phyloP scores from a whole-genome alignment of 2,113 vertebrate species.

The Pygoscelis antarcticus region DNA sequence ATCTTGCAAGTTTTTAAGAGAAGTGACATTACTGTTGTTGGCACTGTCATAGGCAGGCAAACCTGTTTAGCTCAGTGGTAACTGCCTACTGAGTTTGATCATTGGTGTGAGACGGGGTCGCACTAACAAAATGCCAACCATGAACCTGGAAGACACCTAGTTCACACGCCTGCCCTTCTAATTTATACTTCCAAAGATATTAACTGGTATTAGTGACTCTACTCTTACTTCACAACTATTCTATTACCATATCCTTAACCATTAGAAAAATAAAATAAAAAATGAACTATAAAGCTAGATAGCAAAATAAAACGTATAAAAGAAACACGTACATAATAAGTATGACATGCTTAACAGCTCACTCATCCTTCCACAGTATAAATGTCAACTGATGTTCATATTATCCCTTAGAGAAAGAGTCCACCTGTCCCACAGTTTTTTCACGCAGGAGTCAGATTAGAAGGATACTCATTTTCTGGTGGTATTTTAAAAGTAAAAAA shows the following conservation, averaged over 20 bases:
- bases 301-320: not conserved
- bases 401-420: not conserved
- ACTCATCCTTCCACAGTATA: not conserved
- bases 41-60: not conserved
- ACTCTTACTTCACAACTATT: not conserved
- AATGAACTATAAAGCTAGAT: not conserved
- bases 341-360: not conserved
- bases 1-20: not conserved
- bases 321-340: not conserved
- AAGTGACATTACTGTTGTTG: not conserved
- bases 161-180: not conserved
- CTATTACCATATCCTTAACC: not conserved
- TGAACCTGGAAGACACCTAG: not conserved
- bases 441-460: not conserved
- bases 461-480: not conserved
- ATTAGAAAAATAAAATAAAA: not conserved
- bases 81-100: not conserved
- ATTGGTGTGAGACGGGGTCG: not conserved
- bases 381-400: not conserved
- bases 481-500: not conserved
- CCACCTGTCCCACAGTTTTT: not conserved
- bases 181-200: constrained; percentile 36
- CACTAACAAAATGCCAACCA: not conserved
- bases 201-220: not conserved
- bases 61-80: not conserved